Evolutionary conservation across 2,113 vertebrate genomes (phyloP).

Genomic region (Amia ocellicauda): DNA sequence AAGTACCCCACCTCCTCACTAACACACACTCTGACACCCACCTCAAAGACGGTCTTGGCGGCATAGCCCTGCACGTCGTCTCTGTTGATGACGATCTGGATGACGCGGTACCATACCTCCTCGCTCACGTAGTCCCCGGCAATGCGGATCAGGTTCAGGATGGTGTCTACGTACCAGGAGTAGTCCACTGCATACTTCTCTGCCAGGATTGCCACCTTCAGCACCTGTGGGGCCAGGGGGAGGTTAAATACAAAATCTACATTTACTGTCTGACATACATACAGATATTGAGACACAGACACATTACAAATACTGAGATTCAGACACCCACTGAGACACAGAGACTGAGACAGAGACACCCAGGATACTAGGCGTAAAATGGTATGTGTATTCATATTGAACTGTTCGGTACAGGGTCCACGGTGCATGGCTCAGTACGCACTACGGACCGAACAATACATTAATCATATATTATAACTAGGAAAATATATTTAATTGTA

Average conservation of each 20-base stretch:
- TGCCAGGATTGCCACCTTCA: constrained; percentile 87
- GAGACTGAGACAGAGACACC: too few relatives aligned
- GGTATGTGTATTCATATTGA: too few relatives aligned
- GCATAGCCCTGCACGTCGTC: constrained; percentile 91
- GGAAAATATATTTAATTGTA: too few relatives aligned
- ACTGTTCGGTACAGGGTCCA: too few relatives aligned
- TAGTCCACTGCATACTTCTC: constrained; percentile 92
- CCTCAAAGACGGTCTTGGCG: constrained; percentile 91
- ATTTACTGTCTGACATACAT: too few relatives aligned
- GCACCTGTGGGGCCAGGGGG: constrained; percentile 60
- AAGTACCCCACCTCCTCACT: not conserved
- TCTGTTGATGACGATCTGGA: constrained; percentile 91
- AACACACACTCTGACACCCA: constrained; percentile 35
- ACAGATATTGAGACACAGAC: too few relatives aligned
- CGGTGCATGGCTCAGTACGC: too few relatives aligned
- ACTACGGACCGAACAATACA: too few relatives aligned
- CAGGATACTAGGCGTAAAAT: too few relatives aligned
- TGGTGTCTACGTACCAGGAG: constrained; percentile 93
- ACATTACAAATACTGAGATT: too few relatives aligned
- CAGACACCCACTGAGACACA: too few relatives aligned
- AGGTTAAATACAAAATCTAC: not conserved
- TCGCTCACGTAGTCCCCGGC: constrained; percentile 91
- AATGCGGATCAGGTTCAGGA: constrained; percentile 89
- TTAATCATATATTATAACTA: too few relatives aligned
- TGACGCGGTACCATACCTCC: constrained; percentile 91